Percentiles rank a stretch among this genome's conserved stretches.
Conservation (phyloP, 2,113 vertebrate species). For the Nesogale talazaci region DNA sequence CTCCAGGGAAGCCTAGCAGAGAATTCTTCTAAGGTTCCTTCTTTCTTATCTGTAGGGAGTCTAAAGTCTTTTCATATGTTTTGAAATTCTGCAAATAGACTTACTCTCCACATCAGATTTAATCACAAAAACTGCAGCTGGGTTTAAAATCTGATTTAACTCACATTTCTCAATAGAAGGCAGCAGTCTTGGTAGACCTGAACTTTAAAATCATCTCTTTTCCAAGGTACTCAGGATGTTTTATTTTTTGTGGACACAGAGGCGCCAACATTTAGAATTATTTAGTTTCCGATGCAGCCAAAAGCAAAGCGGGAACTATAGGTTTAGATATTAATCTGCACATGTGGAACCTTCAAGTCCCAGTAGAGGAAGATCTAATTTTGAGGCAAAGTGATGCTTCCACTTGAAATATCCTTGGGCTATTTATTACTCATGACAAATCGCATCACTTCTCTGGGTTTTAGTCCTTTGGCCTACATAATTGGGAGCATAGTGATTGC, state of each 20-base stretch:
- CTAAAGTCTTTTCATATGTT: slow-evolving; percentile 40
- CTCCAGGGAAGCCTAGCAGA: background rate
- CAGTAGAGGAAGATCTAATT: background rate
- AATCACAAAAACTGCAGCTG: slow-evolving; percentile 11
- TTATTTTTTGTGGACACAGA: slow-evolving; percentile 36
- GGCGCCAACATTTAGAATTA: background rate
- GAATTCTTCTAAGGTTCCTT: slow-evolving; percentile 48
- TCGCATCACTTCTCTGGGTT: background rate
- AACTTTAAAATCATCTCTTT: slow-evolving; percentile 42
- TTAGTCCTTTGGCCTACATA: background rate
- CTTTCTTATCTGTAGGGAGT: slow-evolving; percentile 45
- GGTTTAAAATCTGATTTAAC: background rate
- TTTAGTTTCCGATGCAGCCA: background rate
- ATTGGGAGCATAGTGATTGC: background rate
- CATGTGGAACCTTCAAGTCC: background rate
- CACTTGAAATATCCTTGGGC: background rate
- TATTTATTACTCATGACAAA: background rate
- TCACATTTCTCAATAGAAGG: slow-evolving; percentile 36
- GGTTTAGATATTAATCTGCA: background rate
- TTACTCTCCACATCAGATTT: slow-evolving; percentile 41
- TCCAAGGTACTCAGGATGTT: background rate
- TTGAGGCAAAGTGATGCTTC: background rate
- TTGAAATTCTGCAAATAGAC: slow-evolving; percentile 47
- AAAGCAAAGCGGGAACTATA: background rate
- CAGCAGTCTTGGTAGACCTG: slow-evolving; percentile 17